Conservation (phyloP, 2,888 invertebrate species). For the Athetis lepigone region DNA sequence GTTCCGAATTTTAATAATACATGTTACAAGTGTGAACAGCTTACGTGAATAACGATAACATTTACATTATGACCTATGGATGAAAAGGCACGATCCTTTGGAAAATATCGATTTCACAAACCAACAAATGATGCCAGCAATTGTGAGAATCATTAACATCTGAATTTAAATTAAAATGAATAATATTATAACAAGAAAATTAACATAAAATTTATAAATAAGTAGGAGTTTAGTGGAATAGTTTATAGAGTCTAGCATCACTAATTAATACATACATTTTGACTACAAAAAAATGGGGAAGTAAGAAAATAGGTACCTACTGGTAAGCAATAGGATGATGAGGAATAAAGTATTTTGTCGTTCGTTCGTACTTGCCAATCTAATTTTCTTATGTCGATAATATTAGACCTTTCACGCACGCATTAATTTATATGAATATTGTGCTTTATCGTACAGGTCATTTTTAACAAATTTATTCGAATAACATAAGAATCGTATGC, state of each 20-base stretch:
- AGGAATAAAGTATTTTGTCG: slow-evolving; percentile 68
- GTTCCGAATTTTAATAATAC: slow-evolving; percentile 64
- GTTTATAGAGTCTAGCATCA: slow-evolving; percentile 47
- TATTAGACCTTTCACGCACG: slow-evolving; percentile 16
- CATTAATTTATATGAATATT: slow-evolving; percentile 21
- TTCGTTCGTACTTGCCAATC: slow-evolving; percentile 74
- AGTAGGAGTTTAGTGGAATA: slow-evolving; percentile 37
- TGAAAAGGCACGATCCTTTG: slow-evolving; percentile 75
- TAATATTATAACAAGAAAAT: slow-evolving; percentile 35
- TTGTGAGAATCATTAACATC: slow-evolving; percentile 36
- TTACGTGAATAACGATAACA: slow-evolving; percentile 65
- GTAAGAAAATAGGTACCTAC: slow-evolving; percentile 7
- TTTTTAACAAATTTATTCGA: slow-evolving; percentile 12
- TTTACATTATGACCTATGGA: slow-evolving; percentile 69
- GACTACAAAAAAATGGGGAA: slow-evolving; percentile 36
- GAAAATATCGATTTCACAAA: slow-evolving; percentile 53
- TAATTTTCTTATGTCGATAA: slow-evolving; percentile 51
- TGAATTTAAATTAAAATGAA: slow-evolving; percentile 38
- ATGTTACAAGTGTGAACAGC: slow-evolving; percentile 65
- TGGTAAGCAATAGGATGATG: slow-evolving; percentile 31
- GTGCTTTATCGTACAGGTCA: slow-evolving; percentile 13
- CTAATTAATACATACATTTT: slow-evolving; percentile 49
- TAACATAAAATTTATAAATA: slow-evolving; percentile 43
- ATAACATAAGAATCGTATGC: slow-evolving; percentile 52
- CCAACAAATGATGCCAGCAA: slow-evolving; percentile 44